Evolutionary conservation across 2,113 vertebrate species (phyloP).

Genomic region (Epinephelus moara): DNA sequence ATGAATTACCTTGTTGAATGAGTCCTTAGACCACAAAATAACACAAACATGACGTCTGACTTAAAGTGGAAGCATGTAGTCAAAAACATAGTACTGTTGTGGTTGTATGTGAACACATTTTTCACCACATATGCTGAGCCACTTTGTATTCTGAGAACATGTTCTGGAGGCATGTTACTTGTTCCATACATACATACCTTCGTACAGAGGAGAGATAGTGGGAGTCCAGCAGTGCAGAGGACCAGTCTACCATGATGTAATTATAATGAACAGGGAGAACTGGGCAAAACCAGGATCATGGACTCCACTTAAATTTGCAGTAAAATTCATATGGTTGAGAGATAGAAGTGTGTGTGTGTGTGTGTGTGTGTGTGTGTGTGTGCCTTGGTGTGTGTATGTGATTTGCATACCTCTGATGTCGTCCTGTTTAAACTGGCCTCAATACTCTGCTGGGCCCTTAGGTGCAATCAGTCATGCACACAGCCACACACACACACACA

Average conservation of each 20-base stretch:
- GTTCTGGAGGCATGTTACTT: background rate
- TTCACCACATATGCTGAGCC: too few species aligned
- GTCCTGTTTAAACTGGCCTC: conserved; percentile 47
- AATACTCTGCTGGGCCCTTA: conserved; percentile 25
- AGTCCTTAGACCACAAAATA: too few species aligned
- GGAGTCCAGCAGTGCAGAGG: background rate
- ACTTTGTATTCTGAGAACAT: background rate
- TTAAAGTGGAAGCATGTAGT: too few species aligned
- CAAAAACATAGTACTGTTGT: too few species aligned
- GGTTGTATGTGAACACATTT: too few species aligned
- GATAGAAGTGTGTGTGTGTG: background rate
- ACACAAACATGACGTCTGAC: too few species aligned
- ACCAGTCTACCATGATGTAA: background rate
- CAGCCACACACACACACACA: background rate
- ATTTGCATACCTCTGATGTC: conserved; percentile 54
- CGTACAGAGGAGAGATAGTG: background rate
- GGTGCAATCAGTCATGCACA: conserved; percentile 27
- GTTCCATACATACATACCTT: background rate
- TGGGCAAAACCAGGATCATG: background rate
- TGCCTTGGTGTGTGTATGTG: background rate
- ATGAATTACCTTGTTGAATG: too few species aligned
- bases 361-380: too few species aligned
- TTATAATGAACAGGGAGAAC: background rate
- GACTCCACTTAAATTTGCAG: background rate
- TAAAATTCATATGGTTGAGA: conserved; percentile 11